These are phyloP conservation scores for Drosophila yooni DNA, from an alignment of 2,888 invertebrate species.

Conservation along the genomic window DNA sequence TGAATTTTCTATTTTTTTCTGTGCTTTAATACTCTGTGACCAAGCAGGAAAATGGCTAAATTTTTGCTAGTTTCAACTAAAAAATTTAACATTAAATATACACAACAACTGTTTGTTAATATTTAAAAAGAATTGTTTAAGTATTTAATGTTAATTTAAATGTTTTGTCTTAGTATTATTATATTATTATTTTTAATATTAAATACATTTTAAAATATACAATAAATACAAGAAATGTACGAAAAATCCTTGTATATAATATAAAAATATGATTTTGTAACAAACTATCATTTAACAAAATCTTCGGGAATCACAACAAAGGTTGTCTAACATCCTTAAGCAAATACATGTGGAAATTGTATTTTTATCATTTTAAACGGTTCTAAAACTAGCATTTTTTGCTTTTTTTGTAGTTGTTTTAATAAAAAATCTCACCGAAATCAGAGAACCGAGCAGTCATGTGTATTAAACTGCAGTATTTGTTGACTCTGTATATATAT, in stretches of 20 bases:
- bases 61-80: neutral
- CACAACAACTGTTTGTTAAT: neutral
- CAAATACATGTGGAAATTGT: neutral
- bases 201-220: neutral
- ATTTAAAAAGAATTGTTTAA: neutral
- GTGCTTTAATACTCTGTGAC: conserved; percentile 8
- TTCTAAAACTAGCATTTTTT: neutral
- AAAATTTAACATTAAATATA: neutral
- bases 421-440: neutral
- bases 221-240: neutral
- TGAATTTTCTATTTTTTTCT: conserved; percentile 30
- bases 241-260: neutral
- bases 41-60: neutral
- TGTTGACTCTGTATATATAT: conserved; percentile 6
- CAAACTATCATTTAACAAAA: neutral
- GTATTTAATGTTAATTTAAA: neutral
- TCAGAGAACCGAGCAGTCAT: neutral
- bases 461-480: neutral
- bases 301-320: neutral
- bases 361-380: neutral
- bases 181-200: neutral
- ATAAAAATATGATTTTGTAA: neutral
- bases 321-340: neutral
- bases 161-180: neutral
- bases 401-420: neutral